These are phyloP conservation scores for Holacanthus passer DNA, from an alignment of 2,113 vertebrate species.

Conservation along the genomic window DNA sequence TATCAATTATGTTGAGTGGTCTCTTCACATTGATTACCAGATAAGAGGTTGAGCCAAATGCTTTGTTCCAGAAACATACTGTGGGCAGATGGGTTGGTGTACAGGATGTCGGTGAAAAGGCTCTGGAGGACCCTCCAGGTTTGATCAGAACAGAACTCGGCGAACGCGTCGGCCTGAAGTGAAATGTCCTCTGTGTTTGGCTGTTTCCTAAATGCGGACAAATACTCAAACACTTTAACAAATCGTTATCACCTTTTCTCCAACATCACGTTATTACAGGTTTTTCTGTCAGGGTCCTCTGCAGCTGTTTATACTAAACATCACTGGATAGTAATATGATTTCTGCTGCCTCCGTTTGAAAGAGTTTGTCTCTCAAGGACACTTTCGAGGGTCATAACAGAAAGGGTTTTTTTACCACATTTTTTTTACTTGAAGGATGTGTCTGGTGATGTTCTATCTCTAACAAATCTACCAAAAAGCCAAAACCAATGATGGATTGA, in stretches of 20 bases:
- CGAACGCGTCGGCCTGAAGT: not conserved
- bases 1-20: conserved; percentile 71
- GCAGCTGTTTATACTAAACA: conserved; percentile 21
- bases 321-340: not conserved
- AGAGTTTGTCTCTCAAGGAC: not conserved
- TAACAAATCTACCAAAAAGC: not conserved
- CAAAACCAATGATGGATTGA: not conserved
- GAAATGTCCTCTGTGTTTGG: conserved; percentile 24
- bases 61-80: conserved; percentile 51
- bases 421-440: not conserved
- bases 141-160: not conserved
- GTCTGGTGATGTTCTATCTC: not conserved
- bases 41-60: conserved; percentile 64
- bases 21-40: conserved; percentile 72
- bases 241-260: not conserved
- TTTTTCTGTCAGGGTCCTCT: not conserved
- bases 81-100: conserved; percentile 30
- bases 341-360: not conserved
- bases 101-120: conserved; percentile 15
- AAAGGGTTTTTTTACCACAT: not conserved
- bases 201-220: conserved; percentile 10
- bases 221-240: not conserved
- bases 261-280: not conserved
- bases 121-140: conserved; percentile 32
- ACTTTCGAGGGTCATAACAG: not conserved